Base-by-base conservation (phyloP, 2,888 invertebrate species). In the Dyspetes luteomarginatus region DNA sequence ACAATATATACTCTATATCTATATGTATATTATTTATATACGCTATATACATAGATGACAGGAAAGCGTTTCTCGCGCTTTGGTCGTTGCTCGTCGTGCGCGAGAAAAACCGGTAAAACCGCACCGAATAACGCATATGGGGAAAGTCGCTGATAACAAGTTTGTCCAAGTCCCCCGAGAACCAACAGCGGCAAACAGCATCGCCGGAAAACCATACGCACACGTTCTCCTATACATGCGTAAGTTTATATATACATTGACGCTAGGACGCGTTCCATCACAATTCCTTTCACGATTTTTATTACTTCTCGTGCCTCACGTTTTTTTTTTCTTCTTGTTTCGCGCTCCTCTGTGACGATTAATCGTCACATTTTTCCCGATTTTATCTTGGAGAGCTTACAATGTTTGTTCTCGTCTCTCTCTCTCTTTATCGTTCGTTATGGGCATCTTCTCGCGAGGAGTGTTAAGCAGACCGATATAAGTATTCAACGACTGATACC, bases 91-190 rank as follows among this genome's bases (percentile, higher is more conserved):
- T 36, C 12, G 45, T 17, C 4, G 17, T 17, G 48, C 48, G 4
- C 4, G 48, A 19, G 12, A 86, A 86, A 86, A 85, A 87, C 78
- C 73, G 62, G 78, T 74, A 81, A 69, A 56, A 69, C 69, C 68
- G 82, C 77, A 71, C 83, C 83, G 80, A 84, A 87, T 87, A 85
- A 85, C 83, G 86, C 86, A 84, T 87, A 86, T 84, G 85, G 87
- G 87, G 87, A 88, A 88, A 88, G 86, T 87, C 86, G 86, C 15
- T 36, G 36, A 36, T 36, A 36, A 36, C 36, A 12, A 36, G 36
- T 36, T 36, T 36, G 36, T 36, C 36, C 36, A 12, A n/a, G n/a
- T n/a, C n/a, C n/a, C n/a, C n/a, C n/a, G n/a, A n/a, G 36, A 12
- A 36, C 12, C 36, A 12, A 36, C 12, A 36, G 0, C 36, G 3